Percentiles rank a stretch among this genome's conserved stretches.
phyloP scores from a whole-genome alignment of 2,888 invertebrate species.

The Aelia acuminata region DNA sequence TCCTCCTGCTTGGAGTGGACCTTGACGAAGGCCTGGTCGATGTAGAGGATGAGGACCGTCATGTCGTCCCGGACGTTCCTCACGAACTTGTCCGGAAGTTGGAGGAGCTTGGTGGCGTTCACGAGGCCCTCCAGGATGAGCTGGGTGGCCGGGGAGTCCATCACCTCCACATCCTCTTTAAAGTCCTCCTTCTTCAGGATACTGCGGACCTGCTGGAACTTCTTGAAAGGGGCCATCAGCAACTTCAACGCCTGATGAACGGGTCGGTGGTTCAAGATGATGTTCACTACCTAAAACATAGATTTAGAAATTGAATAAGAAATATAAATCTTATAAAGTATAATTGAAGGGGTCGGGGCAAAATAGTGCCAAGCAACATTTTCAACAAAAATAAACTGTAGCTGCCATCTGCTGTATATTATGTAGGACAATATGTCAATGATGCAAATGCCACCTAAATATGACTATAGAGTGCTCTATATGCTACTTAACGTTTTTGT shows the following conservation, averaged over 20 bases:
- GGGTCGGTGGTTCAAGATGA: constrained; percentile 94
- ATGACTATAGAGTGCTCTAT: too few relatives aligned
- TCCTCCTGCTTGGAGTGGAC: background rate
- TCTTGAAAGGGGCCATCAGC: constrained; percentile 79
- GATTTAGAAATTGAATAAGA: too few relatives aligned
- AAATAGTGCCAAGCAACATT: too few relatives aligned
- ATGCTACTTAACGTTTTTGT: too few relatives aligned
- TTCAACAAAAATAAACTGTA: too few relatives aligned
- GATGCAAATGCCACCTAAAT: too few relatives aligned
- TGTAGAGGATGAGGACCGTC: constrained; percentile 92
- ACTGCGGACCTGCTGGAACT: constrained; percentile 79
- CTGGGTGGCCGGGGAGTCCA: constrained; percentile 96
- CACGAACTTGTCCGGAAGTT: constrained; percentile 87
- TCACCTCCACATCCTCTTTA: constrained; percentile 87
- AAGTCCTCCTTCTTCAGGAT: constrained; percentile 80
- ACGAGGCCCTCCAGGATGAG: constrained; percentile 94
- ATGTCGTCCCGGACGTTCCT: constrained; percentile 96
- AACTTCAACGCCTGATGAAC: constrained; percentile 89
- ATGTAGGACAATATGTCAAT: too few relatives aligned
- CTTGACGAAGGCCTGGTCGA: constrained; percentile 84
- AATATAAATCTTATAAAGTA: too few relatives aligned
- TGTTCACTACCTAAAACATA: constrained; percentile 82
- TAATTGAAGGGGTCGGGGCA: too few relatives aligned
- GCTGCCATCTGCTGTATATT: too few relatives aligned
- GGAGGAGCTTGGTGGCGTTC: constrained; percentile 80